Evolutionary conservation across 92 coral and sea anemone genomes (phyloP), one percentile per base, ranked within the genome.

Genomic region (Palythoa grandiflora): DNA sequence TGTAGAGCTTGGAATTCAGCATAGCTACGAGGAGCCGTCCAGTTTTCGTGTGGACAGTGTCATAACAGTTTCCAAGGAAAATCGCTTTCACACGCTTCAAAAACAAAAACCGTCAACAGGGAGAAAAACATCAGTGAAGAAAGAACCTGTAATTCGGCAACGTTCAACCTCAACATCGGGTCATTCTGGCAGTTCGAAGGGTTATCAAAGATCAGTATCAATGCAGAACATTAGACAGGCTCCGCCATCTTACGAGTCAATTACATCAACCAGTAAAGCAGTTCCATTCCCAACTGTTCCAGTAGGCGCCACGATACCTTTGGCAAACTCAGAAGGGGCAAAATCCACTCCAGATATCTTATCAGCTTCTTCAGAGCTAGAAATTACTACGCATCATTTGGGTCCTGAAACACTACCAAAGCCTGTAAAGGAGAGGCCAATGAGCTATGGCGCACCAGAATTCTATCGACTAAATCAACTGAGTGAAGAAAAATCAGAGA

Each of bases 1-100:
- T 88, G 11, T 86, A 96, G 99, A 97, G 38, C 74, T 93, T 71
- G 94, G 96, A 16, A 73, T 94, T 91, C 88, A 88, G 44, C 88
- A 92, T 71, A 93, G 92, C 74, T 91, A 80, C 66, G 99, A 97
- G 75, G 95, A 92, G 52, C 96, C 98, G 36, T 83, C 91, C 28
- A 92, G 73, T 71, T 90, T 90, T 87, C 89, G 87, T 47, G 96
- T 95, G 44, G 99, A 97, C 90, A 94, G 99, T 83, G 95, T 97
- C 6, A 97, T 97, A 40, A 76, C 99, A 37, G 95, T 97, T 13
- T 93, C 98, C 59, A 95, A 94, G 81, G 99, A 97, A 71, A 94
- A 93, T 71, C 93, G 94, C 83, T 94, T 95, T 89, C 88, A 90
- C 87, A 94, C 94, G 50, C 91, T 95, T 20, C 96, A 94, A 89